Conservation (phyloP, 1,140 invertebrate species). For the Pseudomyrmex concolor region DNA sequence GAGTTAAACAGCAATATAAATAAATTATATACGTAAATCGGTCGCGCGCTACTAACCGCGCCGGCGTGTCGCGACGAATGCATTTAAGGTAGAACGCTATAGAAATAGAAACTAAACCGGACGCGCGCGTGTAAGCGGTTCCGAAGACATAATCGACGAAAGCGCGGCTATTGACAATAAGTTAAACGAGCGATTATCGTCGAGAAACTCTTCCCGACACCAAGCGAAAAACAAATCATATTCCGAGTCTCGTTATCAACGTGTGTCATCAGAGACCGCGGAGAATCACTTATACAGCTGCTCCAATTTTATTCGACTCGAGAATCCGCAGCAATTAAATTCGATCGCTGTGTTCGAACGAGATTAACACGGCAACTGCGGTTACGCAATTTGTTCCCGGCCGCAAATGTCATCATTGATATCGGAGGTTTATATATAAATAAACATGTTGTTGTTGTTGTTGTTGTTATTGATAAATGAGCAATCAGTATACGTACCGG, state of each 20-base stretch:
- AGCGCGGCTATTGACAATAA: not conserved
- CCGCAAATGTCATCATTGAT: constrained; percentile 22
- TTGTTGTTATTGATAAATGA: constrained; percentile 29
- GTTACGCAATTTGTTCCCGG: constrained; percentile 25
- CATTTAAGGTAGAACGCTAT: constrained; percentile 19
- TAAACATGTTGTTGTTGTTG: constrained; percentile 1
- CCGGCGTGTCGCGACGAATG: constrained; percentile 1
- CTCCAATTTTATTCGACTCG: constrained; percentile 25
- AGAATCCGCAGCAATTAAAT: constrained; percentile 34
- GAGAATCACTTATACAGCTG: not conserved
- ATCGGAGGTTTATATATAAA: not conserved
- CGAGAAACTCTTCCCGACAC: too few species aligned
- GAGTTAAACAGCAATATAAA: constrained; percentile 59
- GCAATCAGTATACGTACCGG: constrained; percentile 83
- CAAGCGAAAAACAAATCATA: not conserved
- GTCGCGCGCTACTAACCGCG: constrained; percentile 21
- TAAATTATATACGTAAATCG: constrained; percentile 60
- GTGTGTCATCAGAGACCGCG: not conserved
- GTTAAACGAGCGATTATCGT: not conserved
- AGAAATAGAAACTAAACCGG: constrained; percentile 42
- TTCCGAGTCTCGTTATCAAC: constrained; percentile 15
- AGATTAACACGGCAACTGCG: constrained; percentile 27
- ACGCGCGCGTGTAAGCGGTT: not conserved
- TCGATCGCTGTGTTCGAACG: constrained; percentile 10
- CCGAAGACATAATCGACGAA: constrained; percentile 3